phyloP scores from a whole-genome alignment of 2,113 vertebrate species.

The Hoplias malabaricus region DNA sequence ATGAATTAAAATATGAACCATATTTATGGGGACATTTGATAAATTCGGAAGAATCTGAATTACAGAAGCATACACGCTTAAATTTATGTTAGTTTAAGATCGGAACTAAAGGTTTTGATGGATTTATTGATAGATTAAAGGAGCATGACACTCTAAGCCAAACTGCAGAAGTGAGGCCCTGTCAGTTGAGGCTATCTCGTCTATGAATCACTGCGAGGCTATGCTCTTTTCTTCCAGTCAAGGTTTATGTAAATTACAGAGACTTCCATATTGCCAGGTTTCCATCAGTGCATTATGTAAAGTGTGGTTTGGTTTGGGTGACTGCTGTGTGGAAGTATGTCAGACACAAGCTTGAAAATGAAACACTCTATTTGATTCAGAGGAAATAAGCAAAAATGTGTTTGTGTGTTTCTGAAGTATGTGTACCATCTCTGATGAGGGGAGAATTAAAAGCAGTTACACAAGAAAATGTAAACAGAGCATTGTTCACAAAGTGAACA shows the following conservation, averaged over 20 bases:
- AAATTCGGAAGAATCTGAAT: too few species aligned
- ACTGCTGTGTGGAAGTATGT: slow-evolving; percentile 60
- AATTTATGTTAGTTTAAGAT: too few species aligned
- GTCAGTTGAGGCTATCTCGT: slow-evolving; percentile 44
- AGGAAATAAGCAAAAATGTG: slow-evolving; percentile 31
- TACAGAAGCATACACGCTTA: too few species aligned
- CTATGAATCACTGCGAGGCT: slow-evolving; percentile 61
- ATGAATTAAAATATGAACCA: too few species aligned
- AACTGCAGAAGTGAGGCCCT: slow-evolving; percentile 15
- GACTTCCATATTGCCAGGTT: slow-evolving; percentile 56
- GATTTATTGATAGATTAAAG: slow-evolving; percentile 34
- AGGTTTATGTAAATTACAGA: slow-evolving; percentile 70
- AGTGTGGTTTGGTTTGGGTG: slow-evolving; percentile 53
- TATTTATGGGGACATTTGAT: too few species aligned
- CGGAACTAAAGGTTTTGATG: slow-evolving; percentile 17
- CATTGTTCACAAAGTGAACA: not conserved
- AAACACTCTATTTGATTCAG: slow-evolving; percentile 47
- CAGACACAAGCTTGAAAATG: slow-evolving; percentile 58
- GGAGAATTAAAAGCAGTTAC: not conserved
- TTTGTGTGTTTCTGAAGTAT: slow-evolving; percentile 17
- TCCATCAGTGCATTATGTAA: slow-evolving; percentile 63
- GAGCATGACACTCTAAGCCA: slow-evolving; percentile 31
- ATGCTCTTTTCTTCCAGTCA: slow-evolving; percentile 64
- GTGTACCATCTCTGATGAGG: not conserved
- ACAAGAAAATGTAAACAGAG: not conserved